phyloP scores from a whole-genome alignment of 2,888 invertebrate genomes.

The Pristionchus mayeri region DNA sequence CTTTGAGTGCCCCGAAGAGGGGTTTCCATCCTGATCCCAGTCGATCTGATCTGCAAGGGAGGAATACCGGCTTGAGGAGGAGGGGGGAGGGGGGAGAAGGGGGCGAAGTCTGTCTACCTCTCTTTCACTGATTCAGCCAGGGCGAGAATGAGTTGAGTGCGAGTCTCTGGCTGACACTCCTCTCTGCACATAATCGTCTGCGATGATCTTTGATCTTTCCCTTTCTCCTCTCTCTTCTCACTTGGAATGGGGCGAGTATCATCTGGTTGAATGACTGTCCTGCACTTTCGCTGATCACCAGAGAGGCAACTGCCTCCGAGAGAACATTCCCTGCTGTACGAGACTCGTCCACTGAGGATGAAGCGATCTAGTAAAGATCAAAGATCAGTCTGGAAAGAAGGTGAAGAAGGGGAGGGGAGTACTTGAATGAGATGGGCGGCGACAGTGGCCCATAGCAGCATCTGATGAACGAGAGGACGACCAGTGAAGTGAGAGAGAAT shows the following conservation, averaged over 20 bases:
- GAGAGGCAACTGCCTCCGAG: constrained; percentile 58
- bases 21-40: constrained; percentile 96
- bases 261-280: constrained; percentile 68
- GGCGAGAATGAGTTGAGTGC: constrained; percentile 91
- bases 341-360: constrained; percentile 57
- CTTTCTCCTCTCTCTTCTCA: not conserved
- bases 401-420: constrained; percentile 15
- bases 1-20: constrained; percentile 91
- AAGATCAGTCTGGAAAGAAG: not conserved
- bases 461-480: constrained; percentile 84
- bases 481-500: constrained; percentile 60
- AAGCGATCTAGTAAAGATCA: constrained; percentile 51
- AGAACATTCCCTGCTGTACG: constrained; percentile 58
- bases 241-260: constrained; percentile 65
- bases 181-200: constrained; percentile 94
- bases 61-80: not conserved
- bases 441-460: constrained; percentile 91
- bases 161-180: constrained; percentile 92
- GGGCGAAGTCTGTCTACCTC: constrained; percentile 16
- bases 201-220: constrained; percentile 54
- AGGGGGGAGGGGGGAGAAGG: constrained; percentile 35
- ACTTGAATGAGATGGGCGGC: constrained; percentile 95
- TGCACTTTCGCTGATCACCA: constrained; percentile 53
- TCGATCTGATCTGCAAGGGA: constrained; percentile 82
- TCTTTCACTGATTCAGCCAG: constrained; percentile 89